These are phyloP conservation scores for Rachycentron canadum DNA, from an alignment of 2,797 vertebrate species.

Conservation along the genomic window DNA sequence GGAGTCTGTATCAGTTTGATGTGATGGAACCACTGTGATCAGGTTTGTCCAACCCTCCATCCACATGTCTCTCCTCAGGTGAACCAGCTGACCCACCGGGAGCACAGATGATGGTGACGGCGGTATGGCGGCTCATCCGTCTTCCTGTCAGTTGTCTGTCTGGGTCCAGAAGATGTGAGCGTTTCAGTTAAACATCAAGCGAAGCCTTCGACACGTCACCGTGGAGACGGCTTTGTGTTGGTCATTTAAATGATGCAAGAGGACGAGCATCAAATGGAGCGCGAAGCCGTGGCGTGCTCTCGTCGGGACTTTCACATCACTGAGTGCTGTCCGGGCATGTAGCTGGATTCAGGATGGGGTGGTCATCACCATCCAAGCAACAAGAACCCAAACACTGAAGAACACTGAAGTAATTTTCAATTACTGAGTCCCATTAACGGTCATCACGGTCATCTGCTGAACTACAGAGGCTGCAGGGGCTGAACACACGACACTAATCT, in stretches of 20 bases:
- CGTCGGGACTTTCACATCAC: neutral
- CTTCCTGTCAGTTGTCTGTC: slow-evolving; percentile 1
- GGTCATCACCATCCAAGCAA: neutral
- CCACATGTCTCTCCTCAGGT: neutral
- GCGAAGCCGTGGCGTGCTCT: slow-evolving; percentile 8
- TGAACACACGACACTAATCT: neutral
- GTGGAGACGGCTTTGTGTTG: slow-evolving; percentile 24
- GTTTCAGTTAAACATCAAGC: slow-evolving; percentile 56
- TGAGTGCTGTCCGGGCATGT: neutral
- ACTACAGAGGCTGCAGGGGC: neutral
- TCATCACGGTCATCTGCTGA: neutral
- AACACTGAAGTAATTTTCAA: neutral
- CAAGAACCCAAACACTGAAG: neutral
- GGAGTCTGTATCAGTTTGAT: too few relatives aligned
- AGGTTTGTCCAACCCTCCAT: neutral
- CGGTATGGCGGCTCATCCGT: neutral
- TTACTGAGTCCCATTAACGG: neutral
- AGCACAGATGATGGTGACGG: neutral
- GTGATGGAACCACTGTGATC: neutral
- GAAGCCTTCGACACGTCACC: neutral
- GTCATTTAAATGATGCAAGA: slow-evolving; percentile 23
- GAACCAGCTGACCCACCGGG: slow-evolving; percentile 24
- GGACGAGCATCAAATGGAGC: slow-evolving; percentile 51
- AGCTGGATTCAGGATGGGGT: neutral
- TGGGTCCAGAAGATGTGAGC: slow-evolving; percentile 1